These are phyloP conservation scores for Trichomalopsis sarcophagae DNA, from an alignment of 1,140 invertebrate species.

Conservation along the genomic window DNA sequence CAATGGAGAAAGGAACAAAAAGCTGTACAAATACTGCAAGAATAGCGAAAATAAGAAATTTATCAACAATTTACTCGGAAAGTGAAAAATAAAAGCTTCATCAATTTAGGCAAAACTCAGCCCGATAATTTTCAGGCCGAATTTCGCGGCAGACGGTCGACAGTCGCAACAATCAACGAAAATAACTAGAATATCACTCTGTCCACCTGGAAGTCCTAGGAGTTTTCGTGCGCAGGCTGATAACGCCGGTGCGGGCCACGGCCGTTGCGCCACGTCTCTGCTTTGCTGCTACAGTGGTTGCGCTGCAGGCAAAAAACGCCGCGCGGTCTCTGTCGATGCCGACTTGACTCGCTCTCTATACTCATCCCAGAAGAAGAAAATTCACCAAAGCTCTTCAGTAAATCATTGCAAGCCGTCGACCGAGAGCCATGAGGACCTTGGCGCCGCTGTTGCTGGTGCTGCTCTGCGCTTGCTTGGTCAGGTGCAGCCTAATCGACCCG, in stretches of 20 bases:
- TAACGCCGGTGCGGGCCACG: constrained; percentile 54
- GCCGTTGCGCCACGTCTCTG: constrained; percentile 49
- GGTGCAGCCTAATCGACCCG: constrained; percentile 53
- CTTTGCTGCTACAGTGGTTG: neutral
- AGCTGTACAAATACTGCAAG: no score
- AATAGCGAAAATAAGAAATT: no score
- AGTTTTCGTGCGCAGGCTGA: neutral
- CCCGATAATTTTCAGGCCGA: no score
- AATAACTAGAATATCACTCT: no score
- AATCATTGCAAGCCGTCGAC: neutral
- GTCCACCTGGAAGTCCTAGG: neutral
- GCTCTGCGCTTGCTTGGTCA: neutral
- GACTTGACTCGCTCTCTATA: neutral
- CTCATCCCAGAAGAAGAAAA: neutral
- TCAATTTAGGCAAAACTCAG: no score
- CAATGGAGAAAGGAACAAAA: no score
- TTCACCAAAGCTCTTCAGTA: neutral
- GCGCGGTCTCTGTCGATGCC: constrained; percentile 49
- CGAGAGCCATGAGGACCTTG: constrained; percentile 48
- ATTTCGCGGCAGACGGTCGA: no score
- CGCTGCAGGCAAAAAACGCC: neutral
- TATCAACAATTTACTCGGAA: no score
- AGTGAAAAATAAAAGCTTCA: no score
- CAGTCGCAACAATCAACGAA: no score
- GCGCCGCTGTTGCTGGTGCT: neutral